Base-by-base conservation (phyloP, 2,888 invertebrate species). In the Stomorhina lunata region DNA sequence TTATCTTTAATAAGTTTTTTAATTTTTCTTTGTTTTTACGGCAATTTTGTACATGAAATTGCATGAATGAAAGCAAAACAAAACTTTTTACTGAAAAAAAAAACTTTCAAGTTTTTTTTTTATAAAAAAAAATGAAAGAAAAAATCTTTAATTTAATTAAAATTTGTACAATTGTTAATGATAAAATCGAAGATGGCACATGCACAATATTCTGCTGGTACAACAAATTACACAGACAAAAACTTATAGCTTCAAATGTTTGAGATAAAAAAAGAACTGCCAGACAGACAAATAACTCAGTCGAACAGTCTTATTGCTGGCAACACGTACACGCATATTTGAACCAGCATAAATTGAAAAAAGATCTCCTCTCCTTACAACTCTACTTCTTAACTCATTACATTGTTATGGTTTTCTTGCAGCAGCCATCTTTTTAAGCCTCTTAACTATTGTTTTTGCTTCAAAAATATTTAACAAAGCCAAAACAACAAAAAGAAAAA, bases 131-230 rank as follows among this genome's bases (percentile, higher is more conserved):
- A 32, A 48, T 17, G 12, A 61, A 20, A 22, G 53, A 72, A 73
- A 78, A 53, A 63, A 69, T 69, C 15, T 82, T 82, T 82, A 82
- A 82, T 82, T 82, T 78, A 82, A 82, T 82, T 82, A 78, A 82
- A 82, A 82, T 82, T 82, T 78, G 63, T 82, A 78, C 78, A 78
- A 82, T 82, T 82, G 81, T 57, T 65, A 69, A 78, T 78, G 81
- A 82, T 78, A 78, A 78, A 78, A 82, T 82, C 81, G 48, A 69
- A 78, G 81, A 78, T 81, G 78, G 81, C 81, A 81, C 81, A 81
- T 81, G 81, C 61, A 77, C 73, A 37, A 65, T 37, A 22, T 22
- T 50, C 15, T 43, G 32, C 59, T 29, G 7, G 53, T 17, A 45
- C 63, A 71, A 50, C 57, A 73, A 50, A 66, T 65, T 59, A 50